Conservation (phyloP, 2,888 invertebrate genomes). For the Rotaria sp. region DNA sequence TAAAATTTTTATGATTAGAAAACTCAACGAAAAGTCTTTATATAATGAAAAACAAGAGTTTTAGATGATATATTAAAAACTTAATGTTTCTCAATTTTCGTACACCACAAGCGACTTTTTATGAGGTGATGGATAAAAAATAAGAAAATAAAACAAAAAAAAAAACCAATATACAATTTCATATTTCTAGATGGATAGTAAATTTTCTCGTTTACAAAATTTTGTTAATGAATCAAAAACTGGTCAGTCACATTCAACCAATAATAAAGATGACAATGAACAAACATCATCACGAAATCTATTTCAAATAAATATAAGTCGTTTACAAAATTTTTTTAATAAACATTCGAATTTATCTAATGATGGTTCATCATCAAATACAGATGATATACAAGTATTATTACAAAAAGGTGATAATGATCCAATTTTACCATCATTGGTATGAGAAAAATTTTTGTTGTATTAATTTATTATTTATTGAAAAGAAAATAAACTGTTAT, state of each 20-base stretch:
- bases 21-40: not conserved
- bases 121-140: not conserved
- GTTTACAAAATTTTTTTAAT: not conserved
- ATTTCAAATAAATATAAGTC: not conserved
- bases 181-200: not conserved
- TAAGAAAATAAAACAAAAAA: not conserved
- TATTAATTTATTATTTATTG: no score
- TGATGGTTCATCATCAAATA: not conserved
- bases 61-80: not conserved
- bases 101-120: not conserved
- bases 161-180: not conserved
- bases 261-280: not conserved
- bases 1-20: not conserved
- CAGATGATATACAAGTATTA: not conserved
- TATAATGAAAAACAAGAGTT: not conserved
- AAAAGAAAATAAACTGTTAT: not conserved
- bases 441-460: not conserved
- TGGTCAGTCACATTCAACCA: not conserved
- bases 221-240: not conserved
- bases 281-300: not conserved
- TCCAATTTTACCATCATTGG: not conserved
- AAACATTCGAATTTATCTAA: not conserved
- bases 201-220: not conserved
- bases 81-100: not conserved
- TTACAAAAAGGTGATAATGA: constrained; percentile 12